Evolutionary conservation across 2,888 invertebrate genomes (phyloP), one percentile per base, ranked within the genome.

Genomic region (Aporophyla lueneburgensis): DNA sequence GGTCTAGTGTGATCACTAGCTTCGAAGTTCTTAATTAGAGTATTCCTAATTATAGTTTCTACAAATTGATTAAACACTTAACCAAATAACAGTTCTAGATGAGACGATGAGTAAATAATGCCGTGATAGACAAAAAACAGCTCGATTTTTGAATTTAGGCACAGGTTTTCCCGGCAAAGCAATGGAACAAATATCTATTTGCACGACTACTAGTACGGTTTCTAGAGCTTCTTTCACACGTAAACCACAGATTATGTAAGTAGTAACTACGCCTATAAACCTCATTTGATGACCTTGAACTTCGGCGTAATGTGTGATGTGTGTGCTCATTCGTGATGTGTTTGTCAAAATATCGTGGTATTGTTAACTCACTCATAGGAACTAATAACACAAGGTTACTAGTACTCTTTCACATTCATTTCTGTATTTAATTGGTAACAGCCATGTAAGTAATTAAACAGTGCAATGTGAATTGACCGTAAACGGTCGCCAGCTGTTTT

Each of bases 211-310:
- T 12, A 21, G 4, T 71, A 73, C 19, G 24, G 43, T 33, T 67
- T 19, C 19, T 49, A 49, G 54, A 59, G 24, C 21, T 14, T 53
- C 27, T 33, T 12, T 21, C 12, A n/a, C 43, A 19, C 16, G 5
- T 19, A 6, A 16, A 63, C 61, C 46, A 54, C 40, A n/a, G 21
- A 43, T 58, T 63, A 33, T 10, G 24, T 27, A 19, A 19, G 27
- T 58, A 58, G 62, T 51, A 46, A 33, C 27, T 40, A 56, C 19
- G 16, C 19, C 19, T 49, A 62, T 27, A 56, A 40, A 51, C 54
- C 21, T 76, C 24, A 53, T 63, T 72, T 65, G 19, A 72, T 40
- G 65, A 53, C 80, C 80, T 79, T 77, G 80, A 63, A 51, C 51
- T 62, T 63, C 46, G 40, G 51, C 21, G 79, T 27, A 56, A 19